A percentile compares a stretch with the other conserved stretches of the same genome.
Conservation (phyloP, 2,888 invertebrate genomes). For the Agrochola litura region DNA sequence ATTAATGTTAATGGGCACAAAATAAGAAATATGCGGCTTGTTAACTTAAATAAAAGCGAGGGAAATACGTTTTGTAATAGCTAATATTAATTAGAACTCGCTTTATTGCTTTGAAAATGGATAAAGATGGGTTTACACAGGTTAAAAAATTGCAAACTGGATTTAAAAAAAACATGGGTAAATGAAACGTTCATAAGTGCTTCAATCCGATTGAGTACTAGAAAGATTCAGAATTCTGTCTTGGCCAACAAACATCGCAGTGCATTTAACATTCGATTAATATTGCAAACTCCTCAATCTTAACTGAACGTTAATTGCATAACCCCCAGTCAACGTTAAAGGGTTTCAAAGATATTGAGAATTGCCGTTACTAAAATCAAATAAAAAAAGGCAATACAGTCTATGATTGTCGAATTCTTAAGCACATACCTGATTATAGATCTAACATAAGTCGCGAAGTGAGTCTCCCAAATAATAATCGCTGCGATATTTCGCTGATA, state of each 20-base stretch:
- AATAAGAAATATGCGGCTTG: slow-evolving; percentile 39
- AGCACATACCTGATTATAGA: slow-evolving; percentile 2
- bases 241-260: too few species aligned
- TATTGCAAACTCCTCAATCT: not conserved
- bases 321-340: too few species aligned
- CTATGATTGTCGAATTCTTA: not conserved
- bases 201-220: not conserved
- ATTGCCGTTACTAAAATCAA: not conserved
- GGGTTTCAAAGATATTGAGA: not conserved
- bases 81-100: slow-evolving; percentile 34
- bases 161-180: not conserved
- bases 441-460: not conserved
- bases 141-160: not conserved
- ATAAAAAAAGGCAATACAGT: not conserved
- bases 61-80: slow-evolving; percentile 22
- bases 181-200: not conserved
- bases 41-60: slow-evolving; percentile 38
- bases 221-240: not conserved
- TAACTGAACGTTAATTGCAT: too few species aligned
- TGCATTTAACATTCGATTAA: not conserved
- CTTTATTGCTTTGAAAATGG: slow-evolving; percentile 7
- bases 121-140: slow-evolving; percentile 16
- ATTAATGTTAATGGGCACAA: slow-evolving; percentile 37
- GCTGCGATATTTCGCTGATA: slow-evolving; percentile 9
- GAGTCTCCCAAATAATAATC: not conserved